Evolutionary conservation across 2,888 invertebrate species (phyloP), one percentile per base, ranked within the genome.

Genomic region (Cephus pygmeus): DNA sequence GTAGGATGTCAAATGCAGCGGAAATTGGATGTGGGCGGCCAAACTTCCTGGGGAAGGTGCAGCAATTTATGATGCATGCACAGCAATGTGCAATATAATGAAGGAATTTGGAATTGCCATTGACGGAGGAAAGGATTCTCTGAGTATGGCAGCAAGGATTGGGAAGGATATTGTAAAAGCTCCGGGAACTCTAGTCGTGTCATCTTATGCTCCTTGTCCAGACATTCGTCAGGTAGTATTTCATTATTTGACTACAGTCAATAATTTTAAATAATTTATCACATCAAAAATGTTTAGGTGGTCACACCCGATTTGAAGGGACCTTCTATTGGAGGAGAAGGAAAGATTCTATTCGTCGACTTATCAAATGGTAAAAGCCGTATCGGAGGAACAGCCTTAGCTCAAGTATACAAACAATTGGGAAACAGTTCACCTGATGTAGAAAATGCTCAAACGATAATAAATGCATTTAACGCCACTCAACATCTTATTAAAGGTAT

Each of bases 11-110:
- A 99, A 99, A 92, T 99, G 99, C 91, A 98, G 98, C 69, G 99
- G 98, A n/a, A 99, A 99, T 92, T 99, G 99, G 99, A 99, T 99
- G 99, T 99, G 99, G 99, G 96, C 98, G 0, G 99, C 99, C 15
- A 99, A 99, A 92, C 93, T 98, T 31, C 96, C 96, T 0, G 97
- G 96, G 0, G 99, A 98, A 91, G 99, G 99, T 1, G 97, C 97
- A 2, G 94, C 95, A 30, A 93, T 99, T 35, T 96, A 95, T 81
- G 95, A 95, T 81, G 98, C 99, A 0, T 99, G 99, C 88, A 92
- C 93, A 69, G 97, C 98, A 30, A 96, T 99, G 94, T 98, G 98
- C 89, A 92, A 92, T 4, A 93, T 98, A 3, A 97, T 99, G 97
- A 92, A 93, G 11, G 91, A 94, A 84, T 92, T 99, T 1, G 98